Base-by-base conservation (phyloP, 2,797 vertebrate genomes). In the Enteromius thamalakanensis region DNA sequence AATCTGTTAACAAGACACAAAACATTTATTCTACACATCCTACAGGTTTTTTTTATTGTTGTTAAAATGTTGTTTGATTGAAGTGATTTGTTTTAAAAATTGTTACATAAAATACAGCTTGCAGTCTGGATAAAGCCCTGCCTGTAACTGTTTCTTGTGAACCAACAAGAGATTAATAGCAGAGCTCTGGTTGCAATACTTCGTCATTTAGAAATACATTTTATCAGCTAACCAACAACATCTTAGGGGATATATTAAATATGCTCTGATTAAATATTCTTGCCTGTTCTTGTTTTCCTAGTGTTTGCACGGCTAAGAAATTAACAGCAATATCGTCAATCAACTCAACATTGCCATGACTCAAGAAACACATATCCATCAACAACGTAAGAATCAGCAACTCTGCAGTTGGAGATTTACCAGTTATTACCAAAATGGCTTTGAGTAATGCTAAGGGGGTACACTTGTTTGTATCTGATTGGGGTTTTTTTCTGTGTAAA, bases 371-470 rank as follows among this genome's bases (percentile, higher is more conserved):
- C 74, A 76, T 15, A 49, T 65, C 17, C 74, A 74, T 65, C 40
- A 5, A 58, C 60, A 51, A 86, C 69, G 84, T 84, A 64, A 76
- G 77, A 75, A 53, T 75, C n/a, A 40, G 26, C 21, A 58, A 42
- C 26, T 15, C 26, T 49, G 26, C 26, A 70, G 23, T 53, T 67
- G 12, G 7, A 17, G 23, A 60, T 42, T 29, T 3, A 9, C n/a
- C 47, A 81, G 26, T 49, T 23, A 37, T 23, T 14, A 62, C 9
- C 23, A n/a, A n/a, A 70, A 42, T 42, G 12, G 32, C 6, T 69
- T 80, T 19, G 29, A 65, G 37, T 21, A 32, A 49, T 12, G 29
- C 21, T 75, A 29, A 49, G 8, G 23, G 5, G 29, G 2, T 34
- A 3, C 4, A 71, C 47, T 72, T 34, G 29, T 32, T 40, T 65